Evolutionary conservation across 92 coral and sea anemone species (phyloP), one percentile per base, ranked within the genome.

Genomic region (Porites lobata): DNA sequence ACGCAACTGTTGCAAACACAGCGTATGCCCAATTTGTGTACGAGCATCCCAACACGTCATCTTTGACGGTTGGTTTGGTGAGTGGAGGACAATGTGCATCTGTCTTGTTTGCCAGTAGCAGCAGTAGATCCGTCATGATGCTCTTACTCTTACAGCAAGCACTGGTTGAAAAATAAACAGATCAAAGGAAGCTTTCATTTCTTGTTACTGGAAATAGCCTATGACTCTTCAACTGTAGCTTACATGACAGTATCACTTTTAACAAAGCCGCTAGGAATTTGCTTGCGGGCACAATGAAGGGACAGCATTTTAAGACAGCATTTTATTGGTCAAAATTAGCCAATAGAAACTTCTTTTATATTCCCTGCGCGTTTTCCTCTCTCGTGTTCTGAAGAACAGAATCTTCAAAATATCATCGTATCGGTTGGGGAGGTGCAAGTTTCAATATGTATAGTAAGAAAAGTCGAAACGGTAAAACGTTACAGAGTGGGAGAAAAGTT

Each of bases 11-110:
- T 18, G 98, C 98, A 76, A 95, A 90, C 19, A 95, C 15, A 10
- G 93, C 92, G 77, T 93, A 95, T 1, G 96, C 98, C 98, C 94
- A 93, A 32, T 87, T 20, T 14, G 68, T 69, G 80, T 90, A 95
- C 47, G 65, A 72, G 78, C 98, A 95, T 21, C 79, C 92, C 51
- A 13, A 50, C 2, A 9, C 69, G 38, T 69, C 88, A 50, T 80
- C 94, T 19, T 76, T 14, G 61, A 83, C 72, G 15, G 84, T 90
- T 14, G 59, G 9, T 0, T 47, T 10, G 18, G 91, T 88, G 19
- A 94, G 77, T 11, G 79, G 13, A 1, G 96, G 93, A 58, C 98
- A 94, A 21, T 71, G 47, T 15, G 79, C 57, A 2, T 13, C 9
- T 21, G 47, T 72, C 20, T 2, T 19, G 72, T 57, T 72, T 32